Conservation (phyloP, 35 echinoderm and acorn worm genomes). For the Apostichopus californicus region DNA sequence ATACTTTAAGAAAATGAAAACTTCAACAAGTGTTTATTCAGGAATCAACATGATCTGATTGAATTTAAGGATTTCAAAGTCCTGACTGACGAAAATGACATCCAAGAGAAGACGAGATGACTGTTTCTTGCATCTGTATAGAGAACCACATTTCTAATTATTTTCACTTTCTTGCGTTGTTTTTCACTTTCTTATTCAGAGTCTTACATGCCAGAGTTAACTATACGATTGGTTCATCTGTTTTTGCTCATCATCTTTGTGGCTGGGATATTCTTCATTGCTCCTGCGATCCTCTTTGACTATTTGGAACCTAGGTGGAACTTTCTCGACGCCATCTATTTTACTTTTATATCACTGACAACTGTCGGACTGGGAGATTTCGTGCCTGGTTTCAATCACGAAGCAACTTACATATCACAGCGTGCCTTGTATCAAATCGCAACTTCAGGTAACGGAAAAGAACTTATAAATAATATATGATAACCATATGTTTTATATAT, state of each 20-base stretch:
- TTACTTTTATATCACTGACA: conserved; percentile 90
- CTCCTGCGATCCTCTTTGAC: conserved; percentile 78
- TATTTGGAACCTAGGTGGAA: conserved; percentile 73
- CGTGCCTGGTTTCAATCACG: conserved; percentile 67
- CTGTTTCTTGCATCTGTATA: background rate
- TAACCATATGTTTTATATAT: no score
- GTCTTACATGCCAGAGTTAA: conserved; percentile 36
- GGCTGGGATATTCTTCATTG: conserved; percentile 73
- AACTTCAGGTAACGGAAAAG: conserved; percentile 36
- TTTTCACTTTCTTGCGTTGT: background rate
- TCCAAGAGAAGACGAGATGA: no score
- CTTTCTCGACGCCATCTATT: conserved; percentile 84
- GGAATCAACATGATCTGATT: no score
- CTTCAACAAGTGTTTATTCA: no score
- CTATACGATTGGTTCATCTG: conserved; percentile 71
- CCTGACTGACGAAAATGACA: no score
- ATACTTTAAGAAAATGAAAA: no score
- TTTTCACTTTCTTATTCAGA: conserved; percentile 44
- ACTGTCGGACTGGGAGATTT: conserved; percentile 96
- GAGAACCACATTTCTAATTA: background rate
- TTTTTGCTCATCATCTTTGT: conserved; percentile 63
- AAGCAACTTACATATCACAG: conserved; percentile 42
- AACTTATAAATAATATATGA: background rate
- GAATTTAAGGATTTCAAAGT: no score
- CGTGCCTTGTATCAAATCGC: conserved; percentile 61